Evolutionary conservation across 2,113 vertebrate species (phyloP), one percentile per base, ranked within the genome.

Genomic region (Zosterops pallidus): DNA sequence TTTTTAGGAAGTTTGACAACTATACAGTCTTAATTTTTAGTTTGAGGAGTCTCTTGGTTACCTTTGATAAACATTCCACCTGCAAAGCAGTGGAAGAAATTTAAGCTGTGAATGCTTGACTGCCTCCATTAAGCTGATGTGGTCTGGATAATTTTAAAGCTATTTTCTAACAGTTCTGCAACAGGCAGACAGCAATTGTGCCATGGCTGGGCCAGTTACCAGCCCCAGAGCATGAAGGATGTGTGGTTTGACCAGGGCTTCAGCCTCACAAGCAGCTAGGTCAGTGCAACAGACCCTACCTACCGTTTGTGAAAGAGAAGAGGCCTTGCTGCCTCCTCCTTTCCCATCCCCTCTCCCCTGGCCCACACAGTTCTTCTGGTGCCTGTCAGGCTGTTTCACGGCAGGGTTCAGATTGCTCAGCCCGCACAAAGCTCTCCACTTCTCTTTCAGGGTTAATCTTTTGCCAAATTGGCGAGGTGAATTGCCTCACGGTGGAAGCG

Each of bases 361-460:
- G 46, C 57, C 70, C 62, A n/a, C 70, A 3, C 12, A 0, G n/a
- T 64, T 89, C 75, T 59, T 88, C 37, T 85, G 75, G 79, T 92
- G 63, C 85, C 72, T 53, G 31, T 82, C 82, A 44, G 81, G 60
- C 62, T 64, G 26, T 56, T 55, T 75, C 33, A 4, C 12, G 70
- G 50, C 18, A 39, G 35, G 62, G 7, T 91, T 89, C 65, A 0
- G 0, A 5, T 64, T 50, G 12, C 44, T 23, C 9, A 76, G n/a
- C 62, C 56, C 0, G 4, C 63, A 46, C 70, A 85, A 68, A 94
- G 87, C 62, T 94, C 67, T 87, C 70, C 28, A 0, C 78, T 94
- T 88, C 92, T 94, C 60, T 92, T 93, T 75, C 95, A 94, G 88
- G 94, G 11, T 71, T 77, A 68, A 76, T 69, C 75, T 86, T 65